phyloP scores from a whole-genome alignment of 2,888 invertebrate genomes.

The Sarcophaga caerulescens region DNA sequence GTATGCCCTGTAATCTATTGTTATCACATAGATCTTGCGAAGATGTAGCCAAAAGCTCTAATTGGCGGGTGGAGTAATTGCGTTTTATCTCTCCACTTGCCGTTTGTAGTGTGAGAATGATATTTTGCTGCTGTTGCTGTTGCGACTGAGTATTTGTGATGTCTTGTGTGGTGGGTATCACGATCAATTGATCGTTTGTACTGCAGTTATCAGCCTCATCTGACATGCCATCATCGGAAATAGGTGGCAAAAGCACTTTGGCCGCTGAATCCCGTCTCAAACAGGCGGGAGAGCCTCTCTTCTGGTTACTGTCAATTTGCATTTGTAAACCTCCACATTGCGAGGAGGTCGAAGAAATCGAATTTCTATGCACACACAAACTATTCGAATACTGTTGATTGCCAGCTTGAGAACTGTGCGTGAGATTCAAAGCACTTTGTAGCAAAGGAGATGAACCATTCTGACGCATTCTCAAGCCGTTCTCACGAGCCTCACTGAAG shows the following conservation, averaged over 20 bases:
- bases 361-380: conserved; percentile 77
- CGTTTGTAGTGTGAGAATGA: conserved; percentile 79
- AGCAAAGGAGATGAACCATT: conserved; percentile 81
- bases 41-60: conserved; percentile 78
- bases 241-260: conserved; percentile 76
- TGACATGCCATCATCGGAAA: conserved; percentile 77
- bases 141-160: conserved; percentile 35
- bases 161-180: conserved; percentile 72
- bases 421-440: conserved; percentile 80
- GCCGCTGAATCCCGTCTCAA: conserved; percentile 78
- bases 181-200: conserved; percentile 61
- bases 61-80: conserved; percentile 80
- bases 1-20: conserved; percentile 74
- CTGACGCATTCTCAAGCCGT: conserved; percentile 81
- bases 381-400: conserved; percentile 74
- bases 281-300: conserved; percentile 73
- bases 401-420: conserved; percentile 71
- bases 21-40: conserved; percentile 78
- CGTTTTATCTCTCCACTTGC: conserved; percentile 80
- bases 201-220: conserved; percentile 69
- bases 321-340: conserved; percentile 79
- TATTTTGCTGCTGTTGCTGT: conserved; percentile 65
- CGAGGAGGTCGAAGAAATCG: conserved; percentile 78
- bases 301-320: conserved; percentile 78
- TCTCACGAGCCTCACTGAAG: conserved; percentile 80